Percentiles rank a stretch among this genome's conserved stretches.
These are phyloP conservation scores for Lochmaea capreae DNA, from an alignment of 2,888 invertebrate genomes.

Conservation along the genomic window DNA sequence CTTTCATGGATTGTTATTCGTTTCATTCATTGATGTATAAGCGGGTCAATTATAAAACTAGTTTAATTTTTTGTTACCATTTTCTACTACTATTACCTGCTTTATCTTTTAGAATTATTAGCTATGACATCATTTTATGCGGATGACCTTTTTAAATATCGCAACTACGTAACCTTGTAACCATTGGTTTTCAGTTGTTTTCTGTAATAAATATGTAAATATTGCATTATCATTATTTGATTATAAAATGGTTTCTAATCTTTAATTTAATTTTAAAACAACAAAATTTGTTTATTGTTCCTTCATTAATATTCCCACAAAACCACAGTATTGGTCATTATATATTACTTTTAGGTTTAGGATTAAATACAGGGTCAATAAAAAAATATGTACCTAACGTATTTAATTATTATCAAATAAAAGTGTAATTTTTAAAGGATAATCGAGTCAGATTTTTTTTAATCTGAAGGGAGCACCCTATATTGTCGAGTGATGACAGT, in stretches of 20 bases:
- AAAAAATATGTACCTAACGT: too few relatives aligned
- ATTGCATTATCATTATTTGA: constrained; percentile 18
- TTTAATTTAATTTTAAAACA: background rate
- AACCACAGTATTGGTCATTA: background rate
- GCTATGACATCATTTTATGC: constrained; percentile 38
- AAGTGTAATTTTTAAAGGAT: too few relatives aligned
- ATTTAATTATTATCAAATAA: too few relatives aligned
- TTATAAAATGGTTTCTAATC: constrained; percentile 2
- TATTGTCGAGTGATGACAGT: too few relatives aligned
- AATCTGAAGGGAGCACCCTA: too few relatives aligned
- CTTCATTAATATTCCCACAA: background rate
- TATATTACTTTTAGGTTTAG: too few relatives aligned
- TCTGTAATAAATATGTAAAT: constrained; percentile 11
- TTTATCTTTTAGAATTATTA: constrained; percentile 20
- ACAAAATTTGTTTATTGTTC: background rate
- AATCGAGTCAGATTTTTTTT: too few relatives aligned
- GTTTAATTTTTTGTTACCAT: constrained; percentile 14
- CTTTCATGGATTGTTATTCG: background rate
- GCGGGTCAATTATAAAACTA: constrained; percentile 21
- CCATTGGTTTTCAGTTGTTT: constrained; percentile 24
- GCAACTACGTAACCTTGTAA: constrained; percentile 32
- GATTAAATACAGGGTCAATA: too few relatives aligned
- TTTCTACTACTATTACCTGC: constrained; percentile 19
- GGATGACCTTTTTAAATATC: constrained; percentile 38
- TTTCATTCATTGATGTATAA: constrained; percentile 30